phyloP scores from a whole-genome alignment of 2,797 vertebrate species.

The Lemur catta region DNA sequence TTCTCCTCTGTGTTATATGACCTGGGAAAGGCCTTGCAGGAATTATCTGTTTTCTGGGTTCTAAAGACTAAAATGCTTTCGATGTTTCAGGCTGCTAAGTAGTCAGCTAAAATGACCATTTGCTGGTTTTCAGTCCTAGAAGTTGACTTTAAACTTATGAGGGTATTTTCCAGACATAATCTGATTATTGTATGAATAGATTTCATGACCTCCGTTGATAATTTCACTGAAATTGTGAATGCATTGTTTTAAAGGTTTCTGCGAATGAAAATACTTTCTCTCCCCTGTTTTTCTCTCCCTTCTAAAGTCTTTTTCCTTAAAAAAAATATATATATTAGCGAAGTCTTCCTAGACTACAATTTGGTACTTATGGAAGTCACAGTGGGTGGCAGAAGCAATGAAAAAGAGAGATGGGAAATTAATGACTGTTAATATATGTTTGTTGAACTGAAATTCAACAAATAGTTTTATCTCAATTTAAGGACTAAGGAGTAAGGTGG shows the following conservation, averaged over 20 bases:
- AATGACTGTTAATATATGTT: neutral
- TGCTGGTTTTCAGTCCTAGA: neutral
- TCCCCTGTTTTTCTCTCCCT: neutral
- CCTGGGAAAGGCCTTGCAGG: neutral
- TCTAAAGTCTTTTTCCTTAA: neutral
- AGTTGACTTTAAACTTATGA: neutral
- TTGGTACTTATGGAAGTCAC: neutral
- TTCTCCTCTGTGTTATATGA: neutral
- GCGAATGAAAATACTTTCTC: neutral
- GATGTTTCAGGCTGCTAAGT: neutral
- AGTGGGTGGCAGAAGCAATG: neutral
- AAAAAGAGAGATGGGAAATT: neutral
- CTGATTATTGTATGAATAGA: neutral
- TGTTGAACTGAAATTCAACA: neutral
- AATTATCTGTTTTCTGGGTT: neutral
- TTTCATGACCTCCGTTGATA: neutral
- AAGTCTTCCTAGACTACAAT: neutral
- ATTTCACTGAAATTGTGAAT: neutral
- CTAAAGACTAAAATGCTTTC: neutral
- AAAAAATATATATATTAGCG: neutral
- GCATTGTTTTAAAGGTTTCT: neutral
- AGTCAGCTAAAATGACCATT: neutral
- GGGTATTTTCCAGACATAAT: neutral
- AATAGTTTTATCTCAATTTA: slow-evolving; percentile 5
- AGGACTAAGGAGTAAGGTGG: neutral